Conservation (phyloP, 2,113 vertebrate genomes). For the Martes martes region DNA sequence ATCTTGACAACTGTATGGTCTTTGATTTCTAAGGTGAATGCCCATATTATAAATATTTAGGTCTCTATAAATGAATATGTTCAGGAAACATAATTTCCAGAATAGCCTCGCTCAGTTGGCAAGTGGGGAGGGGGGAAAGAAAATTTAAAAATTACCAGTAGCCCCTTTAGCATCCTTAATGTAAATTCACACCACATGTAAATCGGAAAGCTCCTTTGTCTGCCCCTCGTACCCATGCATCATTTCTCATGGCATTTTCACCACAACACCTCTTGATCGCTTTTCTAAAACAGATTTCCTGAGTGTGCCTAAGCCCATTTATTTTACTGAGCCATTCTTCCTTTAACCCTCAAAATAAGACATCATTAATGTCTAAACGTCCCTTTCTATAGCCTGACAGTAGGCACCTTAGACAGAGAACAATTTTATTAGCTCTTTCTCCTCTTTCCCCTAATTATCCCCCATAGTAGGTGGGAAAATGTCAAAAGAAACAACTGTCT, state of each 20-base stretch:
- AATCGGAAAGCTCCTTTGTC: background rate
- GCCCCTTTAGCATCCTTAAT: background rate
- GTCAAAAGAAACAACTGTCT: slow-evolving; percentile 10
- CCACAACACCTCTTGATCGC: background rate
- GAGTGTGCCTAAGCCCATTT: background rate
- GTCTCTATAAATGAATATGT: background rate
- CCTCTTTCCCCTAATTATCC: background rate
- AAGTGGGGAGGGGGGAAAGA: background rate
- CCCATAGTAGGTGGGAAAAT: background rate
- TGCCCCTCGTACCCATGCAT: background rate
- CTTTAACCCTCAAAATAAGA: slow-evolving; percentile 23
- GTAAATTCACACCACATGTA: background rate
- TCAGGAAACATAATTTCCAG: background rate
- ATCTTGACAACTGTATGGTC: slow-evolving; percentile 3
- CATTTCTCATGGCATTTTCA: background rate
- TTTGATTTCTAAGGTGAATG: slow-evolving; percentile 24
- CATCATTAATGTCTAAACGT: background rate
- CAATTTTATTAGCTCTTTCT: slow-evolving; percentile 18
- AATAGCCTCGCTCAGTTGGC: background rate
- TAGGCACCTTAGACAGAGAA: background rate
- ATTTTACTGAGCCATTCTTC: background rate
- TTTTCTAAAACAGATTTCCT: background rate
- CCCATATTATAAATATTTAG: background rate
- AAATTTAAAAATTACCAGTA: background rate
- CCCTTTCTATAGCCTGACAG: background rate